A percentile compares a stretch with the other conserved stretches of the same genome.
These are phyloP conservation scores for Calliphora vicina DNA, from an alignment of 1,140 invertebrate species.

Conservation along the genomic window DNA sequence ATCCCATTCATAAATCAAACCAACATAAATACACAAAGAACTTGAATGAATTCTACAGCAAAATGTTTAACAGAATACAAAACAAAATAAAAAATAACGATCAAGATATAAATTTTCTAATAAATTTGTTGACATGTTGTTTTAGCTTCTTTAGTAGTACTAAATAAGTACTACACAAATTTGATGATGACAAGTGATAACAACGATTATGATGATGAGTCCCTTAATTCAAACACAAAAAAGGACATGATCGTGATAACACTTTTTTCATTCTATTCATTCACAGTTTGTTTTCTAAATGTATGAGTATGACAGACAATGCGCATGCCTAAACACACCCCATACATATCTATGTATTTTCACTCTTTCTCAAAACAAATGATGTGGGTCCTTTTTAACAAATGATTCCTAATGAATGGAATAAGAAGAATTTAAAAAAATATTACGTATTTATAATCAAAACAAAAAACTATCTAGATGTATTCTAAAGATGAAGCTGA, in stretches of 20 bases:
- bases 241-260: not conserved
- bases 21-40: not conserved
- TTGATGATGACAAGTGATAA: not conserved
- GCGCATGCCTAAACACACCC: not conserved
- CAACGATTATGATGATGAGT: not conserved
- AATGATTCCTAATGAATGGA: not conserved
- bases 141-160: constrained; percentile 5
- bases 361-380: not conserved
- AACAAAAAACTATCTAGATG: not conserved
- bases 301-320: too few species aligned
- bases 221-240: not conserved
- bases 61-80: not conserved
- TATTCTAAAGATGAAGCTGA: not conserved
- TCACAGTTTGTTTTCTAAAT: not conserved
- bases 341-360: not conserved
- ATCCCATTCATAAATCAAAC: not conserved
- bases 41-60: not conserved
- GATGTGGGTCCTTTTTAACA: not conserved
- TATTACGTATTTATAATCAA: not conserved
- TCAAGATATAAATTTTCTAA: not conserved
- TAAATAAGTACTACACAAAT: not conserved
- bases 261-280: not conserved
- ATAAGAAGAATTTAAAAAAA: not conserved
- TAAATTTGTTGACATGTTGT: constrained; percentile 4
- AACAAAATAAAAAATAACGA: not conserved